These are phyloP conservation scores for Excalfactoria chinensis DNA, from an alignment of 2,113 vertebrate species.

Conservation along the genomic window DNA sequence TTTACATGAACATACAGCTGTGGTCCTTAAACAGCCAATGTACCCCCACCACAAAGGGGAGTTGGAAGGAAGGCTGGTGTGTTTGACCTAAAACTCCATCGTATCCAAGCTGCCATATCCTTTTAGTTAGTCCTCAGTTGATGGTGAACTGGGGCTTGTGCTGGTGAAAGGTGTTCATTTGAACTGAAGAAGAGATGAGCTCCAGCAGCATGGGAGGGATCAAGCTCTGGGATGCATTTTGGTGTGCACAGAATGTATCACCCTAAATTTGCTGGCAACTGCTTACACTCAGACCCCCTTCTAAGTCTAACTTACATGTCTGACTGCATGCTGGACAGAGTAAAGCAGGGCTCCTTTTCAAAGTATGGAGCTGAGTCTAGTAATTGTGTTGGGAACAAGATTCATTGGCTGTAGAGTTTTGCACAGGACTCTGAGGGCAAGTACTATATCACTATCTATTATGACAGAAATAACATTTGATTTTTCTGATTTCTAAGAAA, in stretches of 20 bases:
- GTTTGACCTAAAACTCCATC: neutral
- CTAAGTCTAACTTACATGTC: neutral
- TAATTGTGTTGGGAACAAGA: neutral
- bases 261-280: neutral
- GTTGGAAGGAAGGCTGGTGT: neutral
- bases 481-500: neutral
- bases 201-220: neutral
- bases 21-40: neutral
- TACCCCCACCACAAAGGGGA: neutral
- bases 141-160: neutral
- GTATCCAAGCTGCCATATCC: rapidly evolving
- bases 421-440: neutral
- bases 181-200: neutral
- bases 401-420: neutral
- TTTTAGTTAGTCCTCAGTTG: neutral
- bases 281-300: neutral
- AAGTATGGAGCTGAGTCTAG: neutral
- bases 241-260: neutral
- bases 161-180: neutral
- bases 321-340: neutral
- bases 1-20: neutral
- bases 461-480: neutral
- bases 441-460: neutral
- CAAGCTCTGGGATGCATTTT: neutral
- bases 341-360: neutral